Conservation (phyloP, 2,113 vertebrate species). For the Dolichallabes microphthalmus region DNA sequence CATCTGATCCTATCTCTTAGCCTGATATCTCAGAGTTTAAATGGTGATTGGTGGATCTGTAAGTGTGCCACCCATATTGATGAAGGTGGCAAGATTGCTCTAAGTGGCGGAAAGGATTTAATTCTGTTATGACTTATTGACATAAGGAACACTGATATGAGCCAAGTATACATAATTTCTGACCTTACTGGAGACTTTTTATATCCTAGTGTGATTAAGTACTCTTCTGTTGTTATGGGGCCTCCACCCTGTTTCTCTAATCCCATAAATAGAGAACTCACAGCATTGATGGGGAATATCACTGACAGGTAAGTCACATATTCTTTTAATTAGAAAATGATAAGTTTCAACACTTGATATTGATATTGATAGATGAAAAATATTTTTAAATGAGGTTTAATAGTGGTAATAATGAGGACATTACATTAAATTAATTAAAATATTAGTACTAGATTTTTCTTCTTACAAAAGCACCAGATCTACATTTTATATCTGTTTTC, state of each 20-base stretch:
- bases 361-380: neutral
- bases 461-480: neutral
- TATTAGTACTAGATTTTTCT: neutral
- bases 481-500: neutral
- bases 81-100: neutral
- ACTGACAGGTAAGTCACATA: neutral
- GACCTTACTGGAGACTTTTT: neutral
- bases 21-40: neutral
- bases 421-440: neutral
- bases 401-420: neutral
- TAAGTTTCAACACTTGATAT: neutral
- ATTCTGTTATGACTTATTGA: neutral
- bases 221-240: neutral
- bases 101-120: conserved; percentile 11
- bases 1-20: conserved; percentile 2
- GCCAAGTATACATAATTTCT: neutral
- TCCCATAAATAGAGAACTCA: conserved; percentile 19
- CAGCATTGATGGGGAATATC: neutral
- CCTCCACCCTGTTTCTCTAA: conserved; percentile 24
- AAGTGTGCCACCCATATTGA: neutral
- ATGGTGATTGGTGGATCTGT: neutral
- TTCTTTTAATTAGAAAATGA: too few relatives aligned
- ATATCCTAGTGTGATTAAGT: neutral
- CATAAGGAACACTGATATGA: conserved; percentile 25
- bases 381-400: neutral